Conservation (phyloP, 2,113 vertebrate species). For the Hymenochirus boettgeri region DNA sequence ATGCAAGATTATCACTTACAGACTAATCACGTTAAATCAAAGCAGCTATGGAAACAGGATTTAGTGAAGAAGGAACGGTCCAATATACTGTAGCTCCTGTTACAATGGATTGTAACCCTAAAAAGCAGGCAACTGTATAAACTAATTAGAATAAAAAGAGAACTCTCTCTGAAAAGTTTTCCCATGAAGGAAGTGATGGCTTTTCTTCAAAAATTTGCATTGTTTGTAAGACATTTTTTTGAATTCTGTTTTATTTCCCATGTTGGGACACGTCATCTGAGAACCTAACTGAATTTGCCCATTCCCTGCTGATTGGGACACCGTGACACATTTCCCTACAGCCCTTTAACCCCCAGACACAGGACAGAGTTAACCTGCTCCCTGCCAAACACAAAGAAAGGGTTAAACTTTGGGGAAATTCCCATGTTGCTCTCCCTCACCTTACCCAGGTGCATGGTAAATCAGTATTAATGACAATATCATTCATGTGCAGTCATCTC, state of each 20-base stretch:
- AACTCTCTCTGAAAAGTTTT: background rate
- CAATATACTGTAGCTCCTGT: too few species aligned
- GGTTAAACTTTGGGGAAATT: constrained; percentile 45
- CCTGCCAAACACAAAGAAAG: background rate
- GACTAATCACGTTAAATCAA: too few species aligned
- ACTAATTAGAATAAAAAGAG: constrained; percentile 1
- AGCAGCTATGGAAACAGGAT: too few species aligned
- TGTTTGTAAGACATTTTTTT: constrained; percentile 63
- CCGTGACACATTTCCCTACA: background rate
- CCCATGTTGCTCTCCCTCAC: constrained; percentile 67
- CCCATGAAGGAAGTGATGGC: constrained; percentile 1
- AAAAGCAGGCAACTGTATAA: background rate
- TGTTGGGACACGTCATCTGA: constrained; percentile 59
- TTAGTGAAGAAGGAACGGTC: too few species aligned
- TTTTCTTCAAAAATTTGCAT: constrained; percentile 8
- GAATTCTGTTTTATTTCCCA: constrained; percentile 66
- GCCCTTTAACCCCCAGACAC: background rate
- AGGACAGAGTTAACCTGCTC: background rate
- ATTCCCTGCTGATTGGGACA: constrained; percentile 41
- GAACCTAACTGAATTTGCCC: constrained; percentile 63
- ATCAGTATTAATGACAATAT: constrained; percentile 87
- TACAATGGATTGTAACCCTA: background rate
- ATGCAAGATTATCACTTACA: too few species aligned
- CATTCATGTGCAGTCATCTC: constrained; percentile 85
- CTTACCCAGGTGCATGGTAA: constrained; percentile 83